phyloP scores from a whole-genome alignment of 2,797 vertebrate species.

The Delichon dasypus region DNA sequence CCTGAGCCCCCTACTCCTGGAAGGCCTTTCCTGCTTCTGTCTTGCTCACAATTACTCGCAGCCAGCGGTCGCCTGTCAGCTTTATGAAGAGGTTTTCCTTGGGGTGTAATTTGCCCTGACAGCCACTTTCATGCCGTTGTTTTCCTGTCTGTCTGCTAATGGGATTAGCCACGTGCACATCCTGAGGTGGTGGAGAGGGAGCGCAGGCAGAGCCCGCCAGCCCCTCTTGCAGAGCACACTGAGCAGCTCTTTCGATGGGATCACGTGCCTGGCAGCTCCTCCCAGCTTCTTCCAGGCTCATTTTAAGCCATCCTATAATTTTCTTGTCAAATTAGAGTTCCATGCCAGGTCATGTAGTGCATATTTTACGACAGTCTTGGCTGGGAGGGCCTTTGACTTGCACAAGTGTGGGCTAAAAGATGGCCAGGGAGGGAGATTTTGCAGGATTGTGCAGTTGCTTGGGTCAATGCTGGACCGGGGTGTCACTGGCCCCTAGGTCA shows the following conservation, averaged over 20 bases:
- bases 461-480: rapidly evolving
- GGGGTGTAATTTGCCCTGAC: slow-evolving; percentile 18
- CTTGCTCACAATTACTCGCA: not conserved
- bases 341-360: not conserved
- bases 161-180: not conserved
- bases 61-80: not conserved
- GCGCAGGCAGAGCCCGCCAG: rapidly evolving
- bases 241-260: not conserved
- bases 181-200: not conserved
- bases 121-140: not conserved
- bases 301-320: not conserved
- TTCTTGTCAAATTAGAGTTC: slow-evolving; percentile 34
- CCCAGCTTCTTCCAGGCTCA: not conserved
- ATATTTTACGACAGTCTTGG: not conserved
- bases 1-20: rapidly evolving
- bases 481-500: rapidly evolving
- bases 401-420: not conserved
- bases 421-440: not conserved
- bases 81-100: slow-evolving; percentile 20
- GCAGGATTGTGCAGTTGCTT: not conserved
- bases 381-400: not conserved
- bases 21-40: rapidly evolving
- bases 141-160: not conserved
- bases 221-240: rapidly evolving
- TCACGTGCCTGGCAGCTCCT: not conserved